Evolutionary conservation across 2,888 invertebrate genomes (phyloP).

Genomic region (Empis stercorea): DNA sequence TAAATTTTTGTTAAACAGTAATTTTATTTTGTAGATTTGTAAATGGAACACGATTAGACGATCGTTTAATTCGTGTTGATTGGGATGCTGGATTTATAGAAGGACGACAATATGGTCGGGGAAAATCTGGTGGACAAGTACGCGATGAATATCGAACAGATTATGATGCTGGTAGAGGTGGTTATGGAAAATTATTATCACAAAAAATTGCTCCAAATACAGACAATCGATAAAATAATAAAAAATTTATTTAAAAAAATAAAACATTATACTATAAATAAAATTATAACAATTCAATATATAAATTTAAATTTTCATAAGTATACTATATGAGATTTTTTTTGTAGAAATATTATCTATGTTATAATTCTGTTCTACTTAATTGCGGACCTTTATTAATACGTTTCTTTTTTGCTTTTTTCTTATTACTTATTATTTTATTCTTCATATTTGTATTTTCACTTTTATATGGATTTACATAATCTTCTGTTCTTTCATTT

Average conservation of each 20-base stretch:
- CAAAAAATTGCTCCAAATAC: constrained; percentile 61
- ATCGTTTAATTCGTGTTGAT: constrained; percentile 91
- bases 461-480: constrained; percentile 10
- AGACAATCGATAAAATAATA: constrained; percentile 31
- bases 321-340: too few species aligned
- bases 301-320: not conserved
- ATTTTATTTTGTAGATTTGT: constrained; percentile 69
- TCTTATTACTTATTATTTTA: not conserved
- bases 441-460: not conserved
- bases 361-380: constrained; percentile 4
- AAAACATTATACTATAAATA: not conserved
- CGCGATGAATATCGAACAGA: constrained; percentile 97
- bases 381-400: constrained; percentile 13
- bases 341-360: too few species aligned
- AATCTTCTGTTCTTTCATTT: constrained; percentile 11
- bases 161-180: constrained; percentile 92
- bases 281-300: not conserved
- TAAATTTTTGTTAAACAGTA: not conserved
- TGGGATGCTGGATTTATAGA: constrained; percentile 99
- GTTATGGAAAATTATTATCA: constrained; percentile 89
- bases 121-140: constrained; percentile 97
- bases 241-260: not conserved
- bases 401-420: constrained; percentile 9
- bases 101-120: constrained; percentile 95
- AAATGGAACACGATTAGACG: constrained; percentile 93